Base-by-base conservation (phyloP, 2,888 invertebrate species). In the Acanthosepion pharaonis region DNA sequence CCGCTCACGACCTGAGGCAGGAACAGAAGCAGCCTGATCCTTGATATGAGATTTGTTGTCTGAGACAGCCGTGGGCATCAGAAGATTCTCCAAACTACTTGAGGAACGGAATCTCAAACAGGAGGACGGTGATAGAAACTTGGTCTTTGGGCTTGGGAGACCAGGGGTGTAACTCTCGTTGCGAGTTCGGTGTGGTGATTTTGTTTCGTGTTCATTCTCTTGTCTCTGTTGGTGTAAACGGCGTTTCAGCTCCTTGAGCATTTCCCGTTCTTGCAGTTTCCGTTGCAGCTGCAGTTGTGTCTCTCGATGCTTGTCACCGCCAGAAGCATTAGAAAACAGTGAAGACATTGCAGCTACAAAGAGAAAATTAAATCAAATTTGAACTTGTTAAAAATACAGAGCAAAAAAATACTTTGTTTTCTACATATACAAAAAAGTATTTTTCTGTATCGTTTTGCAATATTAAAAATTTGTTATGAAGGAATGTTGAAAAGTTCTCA, bases 211-310 rank as follows among this genome's bases (percentile, higher is more conserved):
- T n/a, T 95, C 95, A 94, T 96, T 95, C 91, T 96, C 96, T 42
- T 95, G 95, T 28, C 95, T 95, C 94, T 96, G 96, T 96, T 98
- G 98, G 97, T 98, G 98, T 94, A 98, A 96, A 96, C 98, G 98
- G 96, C 98, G 97, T 96, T 98, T 98, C 96, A 98, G 98, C 97
- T 98, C 98, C 97, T 98, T 98, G 94, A 98, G 98, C 55, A 98
- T 98, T 94, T 97, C 97, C 98, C 98, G 95, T 96, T 98, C 98
- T 95, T 98, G 98, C 95, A 98, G 97, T 97, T 98, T 98, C 95
- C 98, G 98, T 96, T 98, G 98, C 94, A 98, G 97, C 95, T 98
- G 98, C 94, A 98, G 96, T 96, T 98, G 98, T 94, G 98, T 98
- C 96, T 98, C 98, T 95, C 98, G 97, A 95, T 98, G 98, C 97